These are phyloP conservation scores for Daktulosphaira vitifoliae DNA, from an alignment of 1,140 invertebrate species.

Conservation along the genomic window DNA sequence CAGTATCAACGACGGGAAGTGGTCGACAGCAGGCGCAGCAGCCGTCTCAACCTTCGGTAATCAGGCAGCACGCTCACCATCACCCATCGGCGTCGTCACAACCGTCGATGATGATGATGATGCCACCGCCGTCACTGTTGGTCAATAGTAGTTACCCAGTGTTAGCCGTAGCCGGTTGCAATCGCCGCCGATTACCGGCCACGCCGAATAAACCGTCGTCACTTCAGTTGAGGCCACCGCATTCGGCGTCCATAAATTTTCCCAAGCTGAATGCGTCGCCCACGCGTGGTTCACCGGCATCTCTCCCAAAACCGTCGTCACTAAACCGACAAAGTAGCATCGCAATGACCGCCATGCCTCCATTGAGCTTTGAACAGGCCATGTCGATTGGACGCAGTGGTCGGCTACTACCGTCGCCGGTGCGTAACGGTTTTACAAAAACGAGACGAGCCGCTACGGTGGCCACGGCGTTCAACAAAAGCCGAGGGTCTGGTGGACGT, in stretches of 20 bases:
- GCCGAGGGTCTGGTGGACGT: conserved; percentile 42
- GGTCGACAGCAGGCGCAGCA: conserved; percentile 37
- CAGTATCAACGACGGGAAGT: conserved; percentile 44
- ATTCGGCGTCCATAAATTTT: conserved; percentile 61
- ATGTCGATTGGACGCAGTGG: conserved; percentile 76
- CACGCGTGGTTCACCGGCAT: conserved; percentile 53
- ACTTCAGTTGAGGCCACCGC: conserved; percentile 59
- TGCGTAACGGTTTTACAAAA: conserved; percentile 76
- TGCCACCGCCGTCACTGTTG: conserved; percentile 41
- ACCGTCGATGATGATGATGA: conserved; percentile 39
- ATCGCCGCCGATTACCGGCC: conserved; percentile 68
- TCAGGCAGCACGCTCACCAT: neutral
- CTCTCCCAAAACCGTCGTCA: conserved; percentile 64
- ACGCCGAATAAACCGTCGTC: conserved; percentile 86
- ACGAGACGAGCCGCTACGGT: conserved; percentile 44
- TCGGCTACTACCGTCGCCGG: conserved; percentile 68
- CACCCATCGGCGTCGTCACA: neutral
- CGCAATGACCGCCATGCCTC: conserved; percentile 67
- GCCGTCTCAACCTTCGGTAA: conserved; percentile 42
- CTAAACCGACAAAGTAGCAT: conserved; percentile 75
- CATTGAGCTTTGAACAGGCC: conserved; percentile 81
- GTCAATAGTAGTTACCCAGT: conserved; percentile 56
- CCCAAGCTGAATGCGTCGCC: conserved; percentile 87
- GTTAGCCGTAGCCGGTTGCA: conserved; percentile 56
- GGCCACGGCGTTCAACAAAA: conserved; percentile 37